Evolutionary conservation across 2,797 vertebrate genomes (phyloP), one percentile per base, ranked within the genome.

Genomic region (Phoebastria nigripes): DNA sequence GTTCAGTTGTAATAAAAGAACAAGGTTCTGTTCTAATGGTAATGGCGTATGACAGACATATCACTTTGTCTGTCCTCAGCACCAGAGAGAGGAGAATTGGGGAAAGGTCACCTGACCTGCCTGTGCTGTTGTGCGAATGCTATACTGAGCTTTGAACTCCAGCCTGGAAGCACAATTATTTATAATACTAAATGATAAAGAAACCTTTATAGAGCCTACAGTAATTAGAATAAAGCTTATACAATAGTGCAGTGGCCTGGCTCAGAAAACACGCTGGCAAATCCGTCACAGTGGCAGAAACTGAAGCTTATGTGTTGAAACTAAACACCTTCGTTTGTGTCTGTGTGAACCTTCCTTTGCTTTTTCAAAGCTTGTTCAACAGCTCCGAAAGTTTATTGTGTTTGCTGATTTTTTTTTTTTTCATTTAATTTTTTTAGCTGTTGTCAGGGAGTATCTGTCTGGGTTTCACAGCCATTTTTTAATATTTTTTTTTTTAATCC

Each of bases 1-100:
- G 98, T 98, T 98, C 98, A 98, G 97, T 96, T 98, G 98, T 98
- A 98, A 98, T 98, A 98, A 98, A 98, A 98, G 98, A 98, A 98
- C 97, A 98, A 98, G 98, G 97, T 98, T 98, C 98, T 98, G 97
- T 98, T 98, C 98, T 98, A 98, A 98, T 98, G 98, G 97, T 98
- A 98, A 98, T 98, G 98, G 97, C 63, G 96, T 98, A 97, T 97
- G 97, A 98, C 98, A 98, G 98, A 98, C 97, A 90, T 96, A 97
- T 97, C 98, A 98, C 98, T 98, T 98, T 98, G 98, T 98, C 97
- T 98, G 97, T 98, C 98, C 98, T 95, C 97, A 47, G 96, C 97
- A 95, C 95, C 90, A 86, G 96, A 85, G 94, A 97, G 95, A 89
- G 91, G 96, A 80, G 92, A 95, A 96, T 91, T 96, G 97, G 94